These are phyloP conservation scores for Caenorhabditis brenneri DNA, from an alignment of 1,140 invertebrate species.

Conservation along the genomic window DNA sequence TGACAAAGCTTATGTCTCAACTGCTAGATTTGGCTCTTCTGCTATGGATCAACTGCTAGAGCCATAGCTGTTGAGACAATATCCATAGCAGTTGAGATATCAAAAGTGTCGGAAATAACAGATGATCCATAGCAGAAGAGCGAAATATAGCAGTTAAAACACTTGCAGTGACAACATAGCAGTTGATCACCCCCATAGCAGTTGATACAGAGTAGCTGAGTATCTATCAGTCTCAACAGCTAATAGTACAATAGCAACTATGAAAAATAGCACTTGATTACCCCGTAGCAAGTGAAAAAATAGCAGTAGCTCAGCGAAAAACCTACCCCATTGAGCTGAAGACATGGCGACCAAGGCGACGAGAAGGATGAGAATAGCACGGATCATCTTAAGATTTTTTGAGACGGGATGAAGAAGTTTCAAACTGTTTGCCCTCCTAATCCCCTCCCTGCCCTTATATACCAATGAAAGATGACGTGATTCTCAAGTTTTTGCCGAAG, in stretches of 20 bases:
- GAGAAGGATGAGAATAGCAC: constrained; percentile 8
- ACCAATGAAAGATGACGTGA: neutral
- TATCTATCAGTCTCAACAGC: no score
- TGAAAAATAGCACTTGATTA: no score
- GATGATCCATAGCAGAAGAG: neutral
- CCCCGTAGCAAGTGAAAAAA: neutral
- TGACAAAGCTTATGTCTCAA: no score
- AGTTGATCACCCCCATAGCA: no score
- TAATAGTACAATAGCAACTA: no score
- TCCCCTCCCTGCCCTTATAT: neutral
- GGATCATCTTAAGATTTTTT: neutral
- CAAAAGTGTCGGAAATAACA: neutral
- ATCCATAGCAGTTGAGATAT: no score
- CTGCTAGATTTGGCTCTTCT: no score
- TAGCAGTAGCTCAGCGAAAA: neutral
- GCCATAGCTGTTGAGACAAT: no score
- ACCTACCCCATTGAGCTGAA: constrained; percentile 3
- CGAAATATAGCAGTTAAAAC: no score
- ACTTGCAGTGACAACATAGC: no score
- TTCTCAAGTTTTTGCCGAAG: neutral
- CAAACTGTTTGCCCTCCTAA: neutral
- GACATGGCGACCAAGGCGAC: neutral
- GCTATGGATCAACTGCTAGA: no score
- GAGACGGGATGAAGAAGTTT: neutral
- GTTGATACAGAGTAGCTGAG: no score